phyloP scores from a whole-genome alignment of 1,140 invertebrate genomes.

The Batillaria attramentaria region DNA sequence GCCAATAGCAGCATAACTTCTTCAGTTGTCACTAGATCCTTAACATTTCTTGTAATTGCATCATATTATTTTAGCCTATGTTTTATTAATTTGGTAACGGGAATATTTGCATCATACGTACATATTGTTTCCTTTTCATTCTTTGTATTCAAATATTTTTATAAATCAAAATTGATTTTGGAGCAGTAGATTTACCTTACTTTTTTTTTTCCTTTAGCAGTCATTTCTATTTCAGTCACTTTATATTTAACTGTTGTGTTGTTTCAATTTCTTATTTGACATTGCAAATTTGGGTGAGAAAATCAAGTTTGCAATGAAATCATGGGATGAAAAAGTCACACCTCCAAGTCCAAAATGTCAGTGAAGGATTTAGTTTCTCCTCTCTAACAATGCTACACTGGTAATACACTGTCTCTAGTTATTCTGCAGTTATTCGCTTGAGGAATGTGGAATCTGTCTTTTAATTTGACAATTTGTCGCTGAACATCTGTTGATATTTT shows the following conservation, averaged over 20 bases:
- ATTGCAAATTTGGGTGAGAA: not conserved
- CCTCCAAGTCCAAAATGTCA: constrained; percentile 35
- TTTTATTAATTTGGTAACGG: constrained; percentile 29
- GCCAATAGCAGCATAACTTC: constrained; percentile 9
- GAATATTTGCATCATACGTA: constrained; percentile 24
- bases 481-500: constrained; percentile 39
- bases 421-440: constrained; percentile 17
- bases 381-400: no score
- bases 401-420: no score
- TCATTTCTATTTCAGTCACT: constrained; percentile 3
- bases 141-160: constrained; percentile 10
- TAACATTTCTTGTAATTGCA: constrained; percentile 24
- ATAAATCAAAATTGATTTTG: not conserved
- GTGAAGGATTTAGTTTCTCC: not conserved
- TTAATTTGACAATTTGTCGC: constrained; percentile 10
- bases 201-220: not conserved
- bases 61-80: constrained; percentile 25
- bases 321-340: not conserved
- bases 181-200: not conserved
- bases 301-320: constrained; percentile 4
- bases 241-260: no score
- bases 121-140: not conserved
- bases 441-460: constrained; percentile 27
- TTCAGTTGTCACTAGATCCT: constrained; percentile 27
- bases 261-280: not conserved